Conservation (phyloP, 2,888 invertebrate genomes). For the Campoplex capitator region DNA sequence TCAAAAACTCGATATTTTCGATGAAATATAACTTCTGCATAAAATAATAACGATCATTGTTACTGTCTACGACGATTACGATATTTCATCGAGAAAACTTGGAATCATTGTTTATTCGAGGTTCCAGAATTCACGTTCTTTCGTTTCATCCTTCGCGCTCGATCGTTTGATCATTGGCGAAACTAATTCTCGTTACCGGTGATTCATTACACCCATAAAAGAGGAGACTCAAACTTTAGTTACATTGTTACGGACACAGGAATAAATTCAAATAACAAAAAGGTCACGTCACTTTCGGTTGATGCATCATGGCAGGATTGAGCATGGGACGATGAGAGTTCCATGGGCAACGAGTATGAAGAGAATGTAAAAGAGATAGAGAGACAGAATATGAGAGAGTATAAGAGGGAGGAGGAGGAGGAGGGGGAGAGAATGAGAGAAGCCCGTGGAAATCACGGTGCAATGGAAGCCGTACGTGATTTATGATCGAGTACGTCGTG, state of each 20-base stretch:
- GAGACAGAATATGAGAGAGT: conserved; percentile 30
- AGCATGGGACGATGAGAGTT: conserved; percentile 27
- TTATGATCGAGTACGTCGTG: conserved; percentile 69
- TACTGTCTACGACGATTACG: neutral
- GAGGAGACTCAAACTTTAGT: neutral
- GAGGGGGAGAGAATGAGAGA: conserved; percentile 63
- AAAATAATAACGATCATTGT: neutral
- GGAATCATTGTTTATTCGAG: neutral
- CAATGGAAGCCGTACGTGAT: conserved; percentile 73
- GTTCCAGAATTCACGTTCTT: neutral
- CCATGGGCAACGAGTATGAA: neutral
- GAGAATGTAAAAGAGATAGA: neutral
- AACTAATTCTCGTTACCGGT: conserved; percentile 3
- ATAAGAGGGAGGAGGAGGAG: conserved; percentile 42
- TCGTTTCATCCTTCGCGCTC: neutral
- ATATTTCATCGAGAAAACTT: neutral
- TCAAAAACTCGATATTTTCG: neutral
- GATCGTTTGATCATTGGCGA: neutral
- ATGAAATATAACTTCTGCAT: neutral
- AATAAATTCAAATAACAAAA: conserved; percentile 42
- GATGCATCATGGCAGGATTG: neutral
- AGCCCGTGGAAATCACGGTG: conserved; percentile 72
- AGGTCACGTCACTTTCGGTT: conserved; percentile 30
- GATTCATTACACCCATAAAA: conserved; percentile 46
- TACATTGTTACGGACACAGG: neutral